Percentiles rank a stretch among this genome's conserved stretches.
Conservation (phyloP, 2,888 invertebrate genomes). For the Sclerodermus sp. region DNA sequence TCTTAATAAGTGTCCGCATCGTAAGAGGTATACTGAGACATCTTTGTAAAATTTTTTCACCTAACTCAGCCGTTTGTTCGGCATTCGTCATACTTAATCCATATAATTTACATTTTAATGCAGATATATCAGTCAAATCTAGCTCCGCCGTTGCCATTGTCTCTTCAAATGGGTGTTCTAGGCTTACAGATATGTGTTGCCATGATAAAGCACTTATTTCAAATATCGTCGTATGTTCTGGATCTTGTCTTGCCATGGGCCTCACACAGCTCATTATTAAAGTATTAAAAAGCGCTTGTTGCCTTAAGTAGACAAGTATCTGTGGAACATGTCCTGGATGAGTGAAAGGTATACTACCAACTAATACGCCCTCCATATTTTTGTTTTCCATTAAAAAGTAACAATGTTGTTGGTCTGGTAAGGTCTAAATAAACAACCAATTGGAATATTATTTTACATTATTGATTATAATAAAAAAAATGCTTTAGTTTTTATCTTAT, state of each 20-base stretch:
- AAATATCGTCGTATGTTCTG: slow-evolving; percentile 81
- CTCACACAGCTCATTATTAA: slow-evolving; percentile 87
- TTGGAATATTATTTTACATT: not conserved
- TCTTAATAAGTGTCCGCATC: slow-evolving; percentile 81
- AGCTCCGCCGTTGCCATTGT: slow-evolving; percentile 92
- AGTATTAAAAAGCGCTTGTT: slow-evolving; percentile 90
- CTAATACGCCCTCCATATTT: slow-evolving; percentile 73
- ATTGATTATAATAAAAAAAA: not conserved
- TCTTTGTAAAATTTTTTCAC: slow-evolving; percentile 78
- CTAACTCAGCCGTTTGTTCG: slow-evolving; percentile 61
- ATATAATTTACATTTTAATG: slow-evolving; percentile 77
- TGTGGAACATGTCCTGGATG: slow-evolving; percentile 91
- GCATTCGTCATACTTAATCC: slow-evolving; percentile 56
- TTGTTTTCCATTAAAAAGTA: slow-evolving; percentile 88
- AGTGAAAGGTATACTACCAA: slow-evolving; percentile 85
- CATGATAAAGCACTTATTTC: slow-evolving; percentile 89
- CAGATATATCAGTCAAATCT: slow-evolving; percentile 78
- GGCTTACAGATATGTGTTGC: slow-evolving; percentile 84
- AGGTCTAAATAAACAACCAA: slow-evolving; percentile 62
- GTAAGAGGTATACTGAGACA: slow-evolving; percentile 93
- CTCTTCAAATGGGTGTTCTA: slow-evolving; percentile 91
- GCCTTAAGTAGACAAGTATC: slow-evolving; percentile 80
- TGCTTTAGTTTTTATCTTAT: not conserved
- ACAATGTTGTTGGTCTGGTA: slow-evolving; percentile 92
- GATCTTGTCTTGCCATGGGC: slow-evolving; percentile 74